These are phyloP conservation scores for Ascaphus truei DNA, from an alignment of 2,113 vertebrate genomes.

Conservation along the genomic window DNA sequence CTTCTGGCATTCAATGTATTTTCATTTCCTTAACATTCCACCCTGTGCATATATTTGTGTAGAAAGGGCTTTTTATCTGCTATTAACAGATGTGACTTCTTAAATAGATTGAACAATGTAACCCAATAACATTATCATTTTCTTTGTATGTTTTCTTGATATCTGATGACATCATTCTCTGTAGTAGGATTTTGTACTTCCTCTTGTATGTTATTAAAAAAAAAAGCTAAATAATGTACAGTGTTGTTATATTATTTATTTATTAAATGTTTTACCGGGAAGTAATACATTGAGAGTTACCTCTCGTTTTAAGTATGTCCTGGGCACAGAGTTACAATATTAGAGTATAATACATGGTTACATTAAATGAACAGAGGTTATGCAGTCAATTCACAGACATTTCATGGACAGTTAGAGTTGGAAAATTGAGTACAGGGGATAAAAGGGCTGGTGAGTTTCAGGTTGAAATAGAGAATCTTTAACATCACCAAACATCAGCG, in stretches of 20 bases:
- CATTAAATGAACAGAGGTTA: too few species aligned
- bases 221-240: neutral
- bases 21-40: neutral
- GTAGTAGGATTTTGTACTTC: neutral
- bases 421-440: too few species aligned
- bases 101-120: neutral
- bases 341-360: too few species aligned
- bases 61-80: slow-evolving; percentile 10
- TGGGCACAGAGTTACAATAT: too few species aligned
- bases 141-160: neutral
- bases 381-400: too few species aligned
- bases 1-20: neutral
- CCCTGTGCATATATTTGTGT: slow-evolving; percentile 2
- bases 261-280: too few species aligned
- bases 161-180: neutral
- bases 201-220: neutral
- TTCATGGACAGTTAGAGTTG: too few species aligned
- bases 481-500: too few species aligned
- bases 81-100: slow-evolving; percentile 7
- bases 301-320: too few species aligned
- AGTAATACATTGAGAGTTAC: too few species aligned
- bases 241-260: neutral
- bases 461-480: too few species aligned
- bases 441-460: too few species aligned
- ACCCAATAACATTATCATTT: neutral